Base-by-base conservation (phyloP, 1,140 invertebrate genomes). In the Eriosoma lanigerum region DNA sequence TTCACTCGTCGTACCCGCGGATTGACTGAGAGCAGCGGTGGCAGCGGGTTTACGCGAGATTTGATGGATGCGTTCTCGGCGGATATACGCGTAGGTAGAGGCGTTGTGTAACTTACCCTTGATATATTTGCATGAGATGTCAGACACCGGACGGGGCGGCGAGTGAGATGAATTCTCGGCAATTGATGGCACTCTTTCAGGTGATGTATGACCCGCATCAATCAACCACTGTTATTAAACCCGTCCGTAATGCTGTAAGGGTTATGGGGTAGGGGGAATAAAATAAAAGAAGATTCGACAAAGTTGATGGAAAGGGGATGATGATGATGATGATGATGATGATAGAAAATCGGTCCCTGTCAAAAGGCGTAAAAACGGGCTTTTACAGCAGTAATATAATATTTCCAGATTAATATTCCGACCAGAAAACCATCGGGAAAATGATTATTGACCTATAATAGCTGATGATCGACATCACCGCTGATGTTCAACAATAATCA, bases 121-220 rank as follows among this genome's bases (percentile, higher is more conserved):
- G 13, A 24, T 48, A 26, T 48, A 68, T 68, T 68, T 68, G 66
- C 66, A 68, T 68, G 72, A 75, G 72, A 75, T n/a, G 72, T 75
- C 48, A 58, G 48, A 0, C 29, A 1, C 5, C 10, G 68, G 48
- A 52, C 13, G 72, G n/a, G 1, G 72, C 9, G 19, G 21, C 52
- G 32, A 3, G 8, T 17, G 54, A 26, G 48, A 21, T n/a, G 75
- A 62, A n/a, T 44, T 62, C 29, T 17, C 75, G 75, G 56, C 75
- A 60, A 78, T 78, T 78, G 75, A 78, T 78, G 75, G 75, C 75
- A 78, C 75, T 62, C 75, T 78, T 78, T 78, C 75, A 78, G 75
- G 75, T 78, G 75, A 78, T 78, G 75, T 78, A 78, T 62, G 75
- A 78, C 75, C 75, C 38, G 44, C 75, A 78, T 78, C 75, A 60